Evolutionary conservation across 1,140 invertebrate genomes (phyloP), one percentile per base, ranked within the genome.

Genomic region (Drosophila ohnishii): DNA sequence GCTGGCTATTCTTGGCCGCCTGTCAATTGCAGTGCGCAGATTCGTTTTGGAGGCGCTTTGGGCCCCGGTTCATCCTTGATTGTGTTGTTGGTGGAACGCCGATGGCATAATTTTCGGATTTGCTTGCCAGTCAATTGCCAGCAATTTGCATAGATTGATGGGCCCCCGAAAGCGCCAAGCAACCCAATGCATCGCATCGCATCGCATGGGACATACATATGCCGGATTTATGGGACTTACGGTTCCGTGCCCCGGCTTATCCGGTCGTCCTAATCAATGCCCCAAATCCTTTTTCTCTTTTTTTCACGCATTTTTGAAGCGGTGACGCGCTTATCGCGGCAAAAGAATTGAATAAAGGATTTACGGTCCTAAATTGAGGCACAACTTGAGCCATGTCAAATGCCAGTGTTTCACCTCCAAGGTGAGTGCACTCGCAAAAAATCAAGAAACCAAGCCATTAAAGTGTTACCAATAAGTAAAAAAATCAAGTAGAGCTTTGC

Each of bases 341-440:
- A 70, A 72, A 69, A 75, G 82, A 88, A 84, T 84, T 88, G 77
- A 88, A 88, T 84, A 88, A 80, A 83, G 83, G 84, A 87, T 83
- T 87, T 87, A 77, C 65, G 72, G 72, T 55, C 73, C 60, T 72
- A 82, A 65, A 87, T 87, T 82, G 69, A 67, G 53, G 71, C 66
- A 63, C 42, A 76, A 77, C 75, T 82, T 79, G 40, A 61, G 83
- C 80, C 79, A 75, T 82, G 83, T 87, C 76, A 87, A 80, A 75
- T 79, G 67, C 32, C 40, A 55, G 50, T 67, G 35, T 50, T 37
- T 74, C 45, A 37, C 47, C n/a, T 11, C 47, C 35, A 3, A 40
- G 45, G 45, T 62, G 44, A 30, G 32, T 44, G 47, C 64, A 66
- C 34, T 39, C 2, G 4, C 47, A 14, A 28, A 48, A 63, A 34